These are phyloP conservation scores for Todus mexicanus DNA, from an alignment of 2,797 vertebrate species.

Conservation along the genomic window DNA sequence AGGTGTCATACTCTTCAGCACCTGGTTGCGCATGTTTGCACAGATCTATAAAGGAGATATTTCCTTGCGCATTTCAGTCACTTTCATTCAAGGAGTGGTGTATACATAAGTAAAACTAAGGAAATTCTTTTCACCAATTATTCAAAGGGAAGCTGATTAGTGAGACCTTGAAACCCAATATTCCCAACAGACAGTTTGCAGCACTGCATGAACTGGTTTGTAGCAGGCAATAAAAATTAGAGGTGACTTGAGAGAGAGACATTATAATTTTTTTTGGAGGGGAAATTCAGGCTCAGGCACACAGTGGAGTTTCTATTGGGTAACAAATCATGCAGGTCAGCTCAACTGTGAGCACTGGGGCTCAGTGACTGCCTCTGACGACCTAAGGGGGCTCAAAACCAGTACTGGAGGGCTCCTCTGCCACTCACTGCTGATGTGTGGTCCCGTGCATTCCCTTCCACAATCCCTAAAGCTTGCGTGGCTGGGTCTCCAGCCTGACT, in stretches of 20 bases:
- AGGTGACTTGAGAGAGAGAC: not conserved
- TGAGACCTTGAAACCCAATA: not conserved
- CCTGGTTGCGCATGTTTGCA: not conserved
- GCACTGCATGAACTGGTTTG: not conserved
- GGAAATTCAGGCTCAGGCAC: not conserved
- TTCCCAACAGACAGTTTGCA: not conserved
- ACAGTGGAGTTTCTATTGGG: not conserved
- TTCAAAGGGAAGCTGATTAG: not conserved
- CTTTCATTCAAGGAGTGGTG: not conserved
- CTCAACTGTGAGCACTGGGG: not conserved
- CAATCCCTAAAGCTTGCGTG: not conserved
- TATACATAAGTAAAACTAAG: not conserved
- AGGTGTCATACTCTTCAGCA: not conserved
- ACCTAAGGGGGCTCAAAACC: not conserved
- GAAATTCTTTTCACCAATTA: not conserved
- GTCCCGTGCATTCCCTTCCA: not conserved
- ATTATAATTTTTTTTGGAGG: not conserved
- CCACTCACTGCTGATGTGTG: not conserved
- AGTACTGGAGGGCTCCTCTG: not conserved
- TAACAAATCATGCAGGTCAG: not conserved
- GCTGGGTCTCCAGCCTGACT: fast-evolving
- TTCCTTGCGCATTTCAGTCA: not conserved
- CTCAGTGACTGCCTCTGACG: not conserved
- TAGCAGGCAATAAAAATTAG: not conserved
- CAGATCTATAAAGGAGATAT: not conserved